Evolutionary conservation across 2,888 invertebrate species (phyloP).

Genomic region (Tetragonisca angustula): DNA sequence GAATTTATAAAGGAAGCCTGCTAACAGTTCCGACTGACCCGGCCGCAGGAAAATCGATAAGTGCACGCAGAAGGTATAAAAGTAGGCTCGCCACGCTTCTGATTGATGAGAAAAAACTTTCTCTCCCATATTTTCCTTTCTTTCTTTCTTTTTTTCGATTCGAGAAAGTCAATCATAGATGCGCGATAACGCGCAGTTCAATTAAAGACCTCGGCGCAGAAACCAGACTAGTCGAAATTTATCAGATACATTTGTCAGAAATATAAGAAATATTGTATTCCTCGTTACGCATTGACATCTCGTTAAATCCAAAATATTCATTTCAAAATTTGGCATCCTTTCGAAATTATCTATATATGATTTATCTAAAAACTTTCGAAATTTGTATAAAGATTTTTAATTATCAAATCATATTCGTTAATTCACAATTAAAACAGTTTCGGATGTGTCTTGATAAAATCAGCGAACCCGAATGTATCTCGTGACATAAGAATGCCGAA

Average conservation of each 20-base stretch:
- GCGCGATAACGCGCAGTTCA: slow-evolving; percentile 2
- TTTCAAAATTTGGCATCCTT: too few species aligned
- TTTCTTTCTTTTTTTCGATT: not conserved
- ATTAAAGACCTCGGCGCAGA: slow-evolving; percentile 26
- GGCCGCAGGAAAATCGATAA: slow-evolving; percentile 30
- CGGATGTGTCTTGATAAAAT: not conserved
- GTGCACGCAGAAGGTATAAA: not conserved
- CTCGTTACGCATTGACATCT: too few species aligned
- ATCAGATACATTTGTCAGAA: too few species aligned
- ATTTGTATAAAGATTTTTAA: not conserved
- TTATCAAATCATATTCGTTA: slow-evolving; percentile 35
- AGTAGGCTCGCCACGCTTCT: not conserved
- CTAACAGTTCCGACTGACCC: slow-evolving; percentile 20
- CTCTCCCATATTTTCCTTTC: not conserved
- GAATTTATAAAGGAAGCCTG: slow-evolving; percentile 33
- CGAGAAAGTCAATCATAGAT: slow-evolving; percentile 1
- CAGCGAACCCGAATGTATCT: too few species aligned
- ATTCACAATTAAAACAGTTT: slow-evolving; percentile 20
- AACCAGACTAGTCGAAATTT: too few species aligned
- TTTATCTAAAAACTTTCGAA: too few species aligned
- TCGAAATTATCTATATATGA: too few species aligned
- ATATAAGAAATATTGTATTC: too few species aligned
- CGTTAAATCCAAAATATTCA: too few species aligned
- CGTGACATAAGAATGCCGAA: too few species aligned
- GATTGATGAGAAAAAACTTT: not conserved